Evolutionary conservation across 2,888 invertebrate genomes (phyloP).

Genomic region (Flexamia atlantica): DNA sequence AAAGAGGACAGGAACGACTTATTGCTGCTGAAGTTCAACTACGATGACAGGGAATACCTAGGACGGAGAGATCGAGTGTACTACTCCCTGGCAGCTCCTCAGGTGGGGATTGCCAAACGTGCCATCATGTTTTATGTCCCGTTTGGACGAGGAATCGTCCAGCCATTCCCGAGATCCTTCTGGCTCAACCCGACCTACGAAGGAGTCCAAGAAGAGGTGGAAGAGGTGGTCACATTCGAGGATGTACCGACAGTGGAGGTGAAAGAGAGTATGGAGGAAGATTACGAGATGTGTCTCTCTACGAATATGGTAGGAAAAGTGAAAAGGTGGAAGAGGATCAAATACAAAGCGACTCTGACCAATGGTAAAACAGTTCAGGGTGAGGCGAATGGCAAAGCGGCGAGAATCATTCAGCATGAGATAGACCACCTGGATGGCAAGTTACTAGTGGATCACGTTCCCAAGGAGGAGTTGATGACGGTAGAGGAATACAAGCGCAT

Average conservation of each 20-base stretch:
- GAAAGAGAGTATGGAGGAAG: background rate
- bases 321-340: constrained; percentile 4
- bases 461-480: constrained; percentile 10
- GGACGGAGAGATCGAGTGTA: constrained; percentile 8
- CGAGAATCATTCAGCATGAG: constrained; percentile 25
- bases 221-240: constrained; percentile 10
- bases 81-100: background rate
- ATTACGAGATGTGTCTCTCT: constrained; percentile 18
- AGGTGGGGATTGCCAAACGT: constrained; percentile 20
- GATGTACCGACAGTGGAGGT: background rate
- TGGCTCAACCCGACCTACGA: constrained; percentile 34
- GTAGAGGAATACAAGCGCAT: background rate
- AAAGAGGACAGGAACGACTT: constrained; percentile 24
- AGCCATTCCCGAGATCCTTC: constrained; percentile 1
- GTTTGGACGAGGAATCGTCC: constrained; percentile 24
- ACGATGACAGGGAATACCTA: constrained; percentile 7
- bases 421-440: constrained; percentile 17
- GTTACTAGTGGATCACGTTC: background rate
- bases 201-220: background rate
- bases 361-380: constrained; percentile 3
- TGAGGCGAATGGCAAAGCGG: background rate
- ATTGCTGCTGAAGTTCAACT: background rate
- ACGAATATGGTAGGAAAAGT: constrained; percentile 1
- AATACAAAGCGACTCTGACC: background rate
- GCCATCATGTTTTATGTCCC: background rate